Evolutionary conservation across 2,888 invertebrate species (phyloP), one percentile per base, ranked within the genome.

Genomic region (Criorhina ranunculi): DNA sequence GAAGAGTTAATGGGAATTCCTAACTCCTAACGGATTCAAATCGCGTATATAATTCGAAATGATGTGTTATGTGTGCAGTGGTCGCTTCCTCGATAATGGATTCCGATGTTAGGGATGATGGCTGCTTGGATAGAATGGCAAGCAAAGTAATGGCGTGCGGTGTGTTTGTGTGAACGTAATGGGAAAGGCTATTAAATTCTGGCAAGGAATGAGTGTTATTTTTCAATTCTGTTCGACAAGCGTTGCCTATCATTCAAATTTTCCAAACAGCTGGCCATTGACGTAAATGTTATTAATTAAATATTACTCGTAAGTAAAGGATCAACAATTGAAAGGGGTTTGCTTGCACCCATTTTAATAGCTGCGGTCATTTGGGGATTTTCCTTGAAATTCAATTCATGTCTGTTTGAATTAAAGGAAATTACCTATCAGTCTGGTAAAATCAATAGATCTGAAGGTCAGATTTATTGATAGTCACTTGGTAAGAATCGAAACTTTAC

Each of bases 1-100:
- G 55, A 66, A 40, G 40, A 75, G 79, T 69, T 79, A 83, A 79
- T 79, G 73, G 79, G 83, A 78, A 83, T 79, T 73, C 69, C 73
- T 62, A 49, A 33, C 31, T 46, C 24, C 40, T 24, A 31, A 73
- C 59, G 72, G 55, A 83, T 73, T 79, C 73, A 67, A 83, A 83
- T 79, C 79, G 83, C 69, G 73, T 79, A 64, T 35, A 79, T 83
- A 79, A 79, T 83, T 79, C 57, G 83, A 57, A 42, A 62, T 57
- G 66, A 69, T 77, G 49, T 76, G 76, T 12, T 55, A 46, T 53
- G 15, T 17, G 17, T n/a, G 33, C 51, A 49, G 67, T 49, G 15
- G 17, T 37, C 15, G 31, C 19, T n/a, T 8, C 42, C 35, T 59
- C 67, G 76, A 67, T 76, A 76, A 76, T 67, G 76, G 76, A 67